These are phyloP conservation scores for Gavialis gangeticus DNA, from an alignment of 2,113 vertebrate species.

Conservation along the genomic window DNA sequence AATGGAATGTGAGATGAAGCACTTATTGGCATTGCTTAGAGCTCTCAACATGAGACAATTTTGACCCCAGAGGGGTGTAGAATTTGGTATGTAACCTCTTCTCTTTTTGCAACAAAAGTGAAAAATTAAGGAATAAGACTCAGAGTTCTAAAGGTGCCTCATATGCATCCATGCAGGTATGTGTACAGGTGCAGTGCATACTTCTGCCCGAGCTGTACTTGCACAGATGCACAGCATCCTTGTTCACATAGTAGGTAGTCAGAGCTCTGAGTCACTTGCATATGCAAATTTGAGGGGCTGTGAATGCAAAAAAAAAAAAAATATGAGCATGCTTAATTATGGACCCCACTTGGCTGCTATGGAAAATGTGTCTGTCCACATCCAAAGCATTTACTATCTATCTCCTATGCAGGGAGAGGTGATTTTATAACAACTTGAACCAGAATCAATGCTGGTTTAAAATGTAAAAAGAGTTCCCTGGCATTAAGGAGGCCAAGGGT, in stretches of 20 bases:
- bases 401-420: neutral
- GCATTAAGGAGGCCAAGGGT: neutral
- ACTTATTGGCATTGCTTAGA: neutral
- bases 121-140: neutral
- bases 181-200: neutral
- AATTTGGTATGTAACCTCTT: neutral
- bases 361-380: neutral
- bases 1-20: neutral
- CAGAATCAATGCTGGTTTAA: constrained; percentile 13
- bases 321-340: neutral
- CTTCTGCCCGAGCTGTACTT: neutral
- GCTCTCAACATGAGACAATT: neutral
- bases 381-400: neutral
- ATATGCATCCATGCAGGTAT: neutral
- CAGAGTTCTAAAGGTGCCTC: neutral
- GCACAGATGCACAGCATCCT: neutral
- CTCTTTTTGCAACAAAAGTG: neutral
- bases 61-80: neutral
- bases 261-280: constrained; percentile 7
- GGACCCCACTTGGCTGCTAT: neutral
- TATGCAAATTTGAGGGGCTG: neutral
- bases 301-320: constrained; percentile 20
- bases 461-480: neutral
- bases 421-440: neutral
- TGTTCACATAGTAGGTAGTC: neutral